Percentiles rank a stretch among this genome's conserved stretches.
Evolutionary conservation across 1,140 invertebrate species (phyloP).

Genomic region (Calosoma granatense): DNA sequence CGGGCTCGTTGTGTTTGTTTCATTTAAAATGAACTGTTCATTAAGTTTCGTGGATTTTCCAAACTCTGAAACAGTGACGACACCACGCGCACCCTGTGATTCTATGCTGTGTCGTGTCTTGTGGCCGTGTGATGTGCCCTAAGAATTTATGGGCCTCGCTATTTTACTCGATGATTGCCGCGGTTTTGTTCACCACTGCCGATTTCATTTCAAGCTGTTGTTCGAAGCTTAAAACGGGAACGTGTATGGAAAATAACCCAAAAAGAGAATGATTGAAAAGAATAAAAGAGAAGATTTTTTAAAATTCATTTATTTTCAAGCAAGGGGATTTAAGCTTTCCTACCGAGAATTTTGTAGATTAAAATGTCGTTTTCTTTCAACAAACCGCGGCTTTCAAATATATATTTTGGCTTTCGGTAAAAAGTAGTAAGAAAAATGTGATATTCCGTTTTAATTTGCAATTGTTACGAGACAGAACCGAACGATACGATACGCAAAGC

Average conservation of each 20-base stretch:
- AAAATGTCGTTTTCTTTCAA: conserved; percentile 29
- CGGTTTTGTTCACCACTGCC: conserved; percentile 15
- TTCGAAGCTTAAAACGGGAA: conserved; percentile 21
- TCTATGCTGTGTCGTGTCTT: neutral
- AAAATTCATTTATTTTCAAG: conserved; percentile 29
- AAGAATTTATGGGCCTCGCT: conserved; percentile 22
- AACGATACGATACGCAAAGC: neutral
- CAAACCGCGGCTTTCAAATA: conserved; percentile 29
- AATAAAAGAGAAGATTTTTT: conserved; percentile 17
- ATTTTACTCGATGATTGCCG: conserved; percentile 16
- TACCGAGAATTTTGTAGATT: conserved; percentile 19
- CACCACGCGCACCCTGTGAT: neutral
- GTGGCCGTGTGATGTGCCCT: neutral
- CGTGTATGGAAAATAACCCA: conserved; percentile 22
- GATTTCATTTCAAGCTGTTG: conserved; percentile 22
- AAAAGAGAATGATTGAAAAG: conserved; percentile 19
- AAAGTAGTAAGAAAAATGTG: conserved; percentile 31
- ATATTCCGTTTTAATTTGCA: conserved; percentile 30
- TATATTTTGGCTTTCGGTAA: conserved; percentile 28
- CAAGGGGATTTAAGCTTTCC: conserved; percentile 14
- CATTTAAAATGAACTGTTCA: neutral
- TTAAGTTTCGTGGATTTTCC: neutral
- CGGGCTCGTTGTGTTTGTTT: neutral
- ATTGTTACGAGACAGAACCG: conserved; percentile 26
- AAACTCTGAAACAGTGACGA: neutral